phyloP scores from a whole-genome alignment of 2,113 vertebrate species.

The Petrocephalus zakoni region DNA sequence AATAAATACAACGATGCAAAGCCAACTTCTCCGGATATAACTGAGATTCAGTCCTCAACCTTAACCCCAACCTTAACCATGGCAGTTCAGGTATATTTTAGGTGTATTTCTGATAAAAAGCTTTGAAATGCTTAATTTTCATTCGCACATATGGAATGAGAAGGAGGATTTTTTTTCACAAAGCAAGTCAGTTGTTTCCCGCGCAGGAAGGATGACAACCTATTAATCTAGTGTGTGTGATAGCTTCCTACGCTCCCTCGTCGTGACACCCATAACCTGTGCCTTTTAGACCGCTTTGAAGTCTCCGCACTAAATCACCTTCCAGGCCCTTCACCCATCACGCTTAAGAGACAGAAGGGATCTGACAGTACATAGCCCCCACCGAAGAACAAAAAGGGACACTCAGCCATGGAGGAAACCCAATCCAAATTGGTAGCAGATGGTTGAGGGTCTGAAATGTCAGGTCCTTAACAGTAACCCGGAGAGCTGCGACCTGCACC shows the following conservation, averaged over 20 bases:
- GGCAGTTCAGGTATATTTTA: neutral
- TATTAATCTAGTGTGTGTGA: constrained; percentile 41
- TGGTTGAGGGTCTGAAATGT: constrained; percentile 30
- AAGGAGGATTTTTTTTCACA: constrained; percentile 24
- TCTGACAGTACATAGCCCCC: constrained; percentile 32
- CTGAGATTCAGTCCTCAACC: neutral
- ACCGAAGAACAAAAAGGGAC: constrained; percentile 28
- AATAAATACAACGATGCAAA: neutral
- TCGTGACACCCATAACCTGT: constrained; percentile 30
- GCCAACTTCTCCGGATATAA: neutral
- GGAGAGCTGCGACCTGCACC: constrained; percentile 29
- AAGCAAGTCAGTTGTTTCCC: constrained; percentile 29
- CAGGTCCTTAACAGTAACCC: constrained; percentile 27
- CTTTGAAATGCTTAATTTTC: neutral
- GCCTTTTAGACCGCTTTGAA: constrained; percentile 33
- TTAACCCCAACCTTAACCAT: neutral
- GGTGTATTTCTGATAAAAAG: neutral
- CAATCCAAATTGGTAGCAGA: constrained; percentile 41
- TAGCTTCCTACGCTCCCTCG: constrained; percentile 33
- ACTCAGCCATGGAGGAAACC: constrained; percentile 31
- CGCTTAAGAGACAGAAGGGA: constrained; percentile 28
- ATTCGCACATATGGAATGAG: neutral
- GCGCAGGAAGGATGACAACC: constrained; percentile 31
- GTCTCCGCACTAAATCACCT: constrained; percentile 36
- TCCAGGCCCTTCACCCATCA: constrained; percentile 28